A percentile compares a stretch with the other conserved stretches of the same genome.
Evolutionary conservation across 2,888 invertebrate genomes (phyloP).

Genomic region (Drosophila mayaguana): DNA sequence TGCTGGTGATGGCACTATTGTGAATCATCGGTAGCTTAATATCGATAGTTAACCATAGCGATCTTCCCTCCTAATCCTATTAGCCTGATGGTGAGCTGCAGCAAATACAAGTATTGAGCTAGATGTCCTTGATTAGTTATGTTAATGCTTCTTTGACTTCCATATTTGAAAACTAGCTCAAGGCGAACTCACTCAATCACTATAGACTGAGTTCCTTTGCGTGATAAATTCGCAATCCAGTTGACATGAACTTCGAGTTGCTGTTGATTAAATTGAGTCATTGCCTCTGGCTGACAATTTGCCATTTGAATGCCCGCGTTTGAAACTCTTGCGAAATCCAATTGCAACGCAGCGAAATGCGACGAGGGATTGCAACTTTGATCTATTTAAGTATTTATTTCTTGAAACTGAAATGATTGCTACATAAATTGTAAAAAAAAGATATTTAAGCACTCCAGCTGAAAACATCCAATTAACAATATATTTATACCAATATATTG

Average conservation of each 20-base stretch:
- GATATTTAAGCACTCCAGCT: too few species aligned
- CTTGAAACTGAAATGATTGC: neutral
- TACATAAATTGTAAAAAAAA: neutral
- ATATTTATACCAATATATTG: neutral
- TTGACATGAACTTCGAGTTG: neutral
- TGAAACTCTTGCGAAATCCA: neutral
- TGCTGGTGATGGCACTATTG: too few species aligned
- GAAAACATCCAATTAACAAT: neutral
- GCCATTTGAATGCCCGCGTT: neutral
- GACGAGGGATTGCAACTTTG: neutral
- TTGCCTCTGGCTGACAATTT: neutral
- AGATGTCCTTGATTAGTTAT: too few species aligned
- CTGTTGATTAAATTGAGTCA: neutral
- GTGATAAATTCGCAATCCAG: neutral
- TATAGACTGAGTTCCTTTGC: neutral
- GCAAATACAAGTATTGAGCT: too few species aligned
- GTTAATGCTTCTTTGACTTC: too few species aligned
- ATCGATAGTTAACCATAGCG: too few species aligned
- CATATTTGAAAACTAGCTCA: neutral
- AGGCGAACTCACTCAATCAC: neutral
- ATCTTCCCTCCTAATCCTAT: too few species aligned
- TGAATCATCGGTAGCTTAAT: too few species aligned
- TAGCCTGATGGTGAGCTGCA: too few species aligned
- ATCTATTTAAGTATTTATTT: neutral
- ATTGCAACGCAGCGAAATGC: neutral